Conservation (phyloP, 2,113 vertebrate species). For the Rhagologus leucostigma region DNA sequence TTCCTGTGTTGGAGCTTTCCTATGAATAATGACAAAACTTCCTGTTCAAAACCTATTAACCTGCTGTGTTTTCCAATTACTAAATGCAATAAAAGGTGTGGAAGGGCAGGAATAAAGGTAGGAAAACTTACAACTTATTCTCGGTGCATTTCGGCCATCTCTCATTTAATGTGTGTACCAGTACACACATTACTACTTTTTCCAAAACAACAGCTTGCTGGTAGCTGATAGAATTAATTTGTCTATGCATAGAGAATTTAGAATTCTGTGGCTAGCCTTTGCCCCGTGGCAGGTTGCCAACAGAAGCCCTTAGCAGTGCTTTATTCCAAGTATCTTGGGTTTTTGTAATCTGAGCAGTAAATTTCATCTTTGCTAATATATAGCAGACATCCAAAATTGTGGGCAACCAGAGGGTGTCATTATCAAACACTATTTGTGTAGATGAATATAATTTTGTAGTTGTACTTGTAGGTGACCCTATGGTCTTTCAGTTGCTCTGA, state of each 20-base stretch:
- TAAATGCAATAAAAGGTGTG: not conserved
- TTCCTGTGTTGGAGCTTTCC: not conserved
- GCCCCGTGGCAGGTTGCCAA: not conserved
- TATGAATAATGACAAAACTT: not conserved
- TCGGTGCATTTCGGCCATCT: not conserved
- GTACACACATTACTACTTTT: not conserved
- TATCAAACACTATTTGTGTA: not conserved
- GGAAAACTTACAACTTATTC: not conserved
- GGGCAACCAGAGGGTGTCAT: not conserved
- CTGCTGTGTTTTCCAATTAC: not conserved
- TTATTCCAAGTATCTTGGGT: not conserved
- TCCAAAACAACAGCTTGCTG: not conserved
- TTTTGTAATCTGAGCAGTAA: not conserved
- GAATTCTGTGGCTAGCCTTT: not conserved
- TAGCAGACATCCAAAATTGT: not conserved
- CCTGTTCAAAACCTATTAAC: not conserved
- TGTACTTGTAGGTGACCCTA: not conserved
- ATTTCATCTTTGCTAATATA: not conserved
- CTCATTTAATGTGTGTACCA: not conserved
- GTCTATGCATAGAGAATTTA: not conserved
- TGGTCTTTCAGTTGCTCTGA: not conserved
- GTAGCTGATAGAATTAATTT: not conserved
- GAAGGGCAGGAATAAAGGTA: not conserved
- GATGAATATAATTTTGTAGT: not conserved
- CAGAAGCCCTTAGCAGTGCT: not conserved